Conservation (phyloP, 2,888 invertebrate species). For the Calameuta filiformis region DNA sequence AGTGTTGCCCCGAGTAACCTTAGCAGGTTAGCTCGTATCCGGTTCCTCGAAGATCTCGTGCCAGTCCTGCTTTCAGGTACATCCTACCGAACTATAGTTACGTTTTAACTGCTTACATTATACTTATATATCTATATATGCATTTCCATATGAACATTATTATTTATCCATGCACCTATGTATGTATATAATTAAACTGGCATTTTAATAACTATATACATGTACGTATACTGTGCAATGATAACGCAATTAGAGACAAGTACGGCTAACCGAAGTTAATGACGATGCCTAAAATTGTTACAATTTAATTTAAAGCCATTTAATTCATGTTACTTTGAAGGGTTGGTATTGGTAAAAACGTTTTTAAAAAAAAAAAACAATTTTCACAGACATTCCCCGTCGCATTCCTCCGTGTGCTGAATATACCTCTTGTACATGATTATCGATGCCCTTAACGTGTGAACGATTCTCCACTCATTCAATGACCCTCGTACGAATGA, state of each 20-base stretch:
- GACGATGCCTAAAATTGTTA: neutral
- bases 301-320: neutral
- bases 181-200: no score
- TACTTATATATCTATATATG: neutral
- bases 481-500: neutral
- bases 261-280: neutral
- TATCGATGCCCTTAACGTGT: neutral
- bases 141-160: neutral
- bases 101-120: neutral
- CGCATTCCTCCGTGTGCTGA: neutral
- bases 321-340: neutral
- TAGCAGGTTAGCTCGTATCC: neutral
- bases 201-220: neutral
- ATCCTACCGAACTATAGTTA: neutral
- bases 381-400: neutral
- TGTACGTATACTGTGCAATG: neutral
- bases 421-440: neutral
- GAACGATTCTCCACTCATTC: neutral
- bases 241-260: neutral
- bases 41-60: neutral
- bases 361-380: neutral
- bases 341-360: neutral
- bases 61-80: neutral
- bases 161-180: neutral
- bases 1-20: constrained; percentile 42